Base-by-base conservation (phyloP, 2,797 vertebrate species). In the Discoglossus pictus region DNA sequence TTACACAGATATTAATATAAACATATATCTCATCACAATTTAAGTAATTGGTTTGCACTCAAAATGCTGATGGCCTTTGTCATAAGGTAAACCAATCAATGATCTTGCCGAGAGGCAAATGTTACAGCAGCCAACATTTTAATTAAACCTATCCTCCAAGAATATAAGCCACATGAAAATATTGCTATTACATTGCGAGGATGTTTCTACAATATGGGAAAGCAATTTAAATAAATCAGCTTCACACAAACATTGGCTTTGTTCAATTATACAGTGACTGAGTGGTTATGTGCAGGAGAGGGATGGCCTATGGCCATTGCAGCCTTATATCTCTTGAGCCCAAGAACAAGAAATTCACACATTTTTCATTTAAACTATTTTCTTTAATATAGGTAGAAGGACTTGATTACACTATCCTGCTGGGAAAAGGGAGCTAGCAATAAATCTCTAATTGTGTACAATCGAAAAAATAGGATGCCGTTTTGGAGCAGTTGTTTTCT, bases 21-120 rank as follows among this genome's bases (percentile, higher is more conserved):
- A 25, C 21, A 40, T 63, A 35, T 63, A 63, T 44, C 60, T 61
- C 62, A 40, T 68, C 53, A 68, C 53, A 21, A 40, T 64, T 58
- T 52, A 58, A 54, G 35, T 60, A 63, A 59, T 68, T 68, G 31
- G 61, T 68, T 64, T 68, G 31, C 60, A 47, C 46, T 63, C 38
- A 68, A 24, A 64, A 73, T 59, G 34, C 60, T 68, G 60, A 59
- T 65, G 23, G 39, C 42, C 15, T 64, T 68, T 64, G 39, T 73
- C 60, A 60, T 64, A 68, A 52, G 60, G 39, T 73, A 58, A 73
- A 73, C 39, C 24, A 60, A 68, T 60, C 54, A 62, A 69, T 2
- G 25, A 1, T 39, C 68, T 24, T 6, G 46, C 15, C 25, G 8
- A 21, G 13, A 59, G 53, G 53, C 36, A 59, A 59, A 59, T 59